Evolutionary conservation across 2,888 invertebrate species (phyloP), one percentile per base, ranked within the genome.

Genomic region (Punctoribates punctum): DNA sequence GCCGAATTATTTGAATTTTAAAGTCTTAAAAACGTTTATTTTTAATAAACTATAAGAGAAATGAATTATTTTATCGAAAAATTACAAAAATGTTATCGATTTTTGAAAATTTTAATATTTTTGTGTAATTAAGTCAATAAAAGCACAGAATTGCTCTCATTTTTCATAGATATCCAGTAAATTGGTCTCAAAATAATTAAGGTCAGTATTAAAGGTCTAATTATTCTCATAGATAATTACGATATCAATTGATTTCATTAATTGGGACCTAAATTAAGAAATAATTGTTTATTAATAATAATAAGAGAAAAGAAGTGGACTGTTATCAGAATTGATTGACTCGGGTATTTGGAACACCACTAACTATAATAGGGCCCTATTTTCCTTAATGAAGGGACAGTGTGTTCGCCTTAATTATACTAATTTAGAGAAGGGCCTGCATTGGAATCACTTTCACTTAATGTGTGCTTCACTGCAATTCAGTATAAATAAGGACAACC

Each of bases 341-440:
- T 54, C 54, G 4, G 48, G 48, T 48, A 48, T 48, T 48, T 4
- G 34, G 34, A 54, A 54, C n/a, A 20, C 54, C 17, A 15, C 11
- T 6, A 11, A 17, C 48, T 17, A 20, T 54, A 54, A n/a, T 54
- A 54, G 54, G 6, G 54, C 54, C 20, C n/a, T 17, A 8, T n/a
- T 54, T 20, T 20, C 54, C 3, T 2, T 54, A 54, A 54, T 54
- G 54, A 54, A 54, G n/a, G 54, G 54, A 54, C 54, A 54, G 54
- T 54, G 54, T 54, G 34, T 54, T 54, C 54, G 4, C 20, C 54
- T 54, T 54, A 54, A 54, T 54, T 54, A 54, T 54, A 54, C 54
- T 54, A 54, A 54, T 54, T 54, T 54, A 20, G 54, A 54, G 54
- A 8, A 34, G 8, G 34, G 34, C 34, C 34, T 34, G 34, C 34